phyloP scores from a whole-genome alignment of 2,888 invertebrate species.

The Mythimna vitellina region DNA sequence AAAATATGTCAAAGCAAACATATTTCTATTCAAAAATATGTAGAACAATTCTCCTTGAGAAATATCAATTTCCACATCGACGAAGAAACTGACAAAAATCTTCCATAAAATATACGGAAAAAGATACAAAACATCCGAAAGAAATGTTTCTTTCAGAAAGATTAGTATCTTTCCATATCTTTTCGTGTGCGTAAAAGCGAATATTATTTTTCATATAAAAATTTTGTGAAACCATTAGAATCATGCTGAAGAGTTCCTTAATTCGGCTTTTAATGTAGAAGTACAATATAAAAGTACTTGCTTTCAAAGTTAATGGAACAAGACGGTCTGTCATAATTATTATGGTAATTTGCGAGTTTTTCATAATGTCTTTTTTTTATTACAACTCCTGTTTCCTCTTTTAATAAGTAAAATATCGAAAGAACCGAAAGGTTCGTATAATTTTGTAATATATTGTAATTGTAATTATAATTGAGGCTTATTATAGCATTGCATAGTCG shows the following conservation, averaged over 20 bases:
- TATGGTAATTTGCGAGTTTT: conserved; percentile 45
- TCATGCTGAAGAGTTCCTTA: conserved; percentile 25
- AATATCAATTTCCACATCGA: conserved; percentile 46
- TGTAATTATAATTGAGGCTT: too few relatives aligned
- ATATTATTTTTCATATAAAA: conserved; percentile 32
- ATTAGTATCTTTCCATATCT: conserved; percentile 41
- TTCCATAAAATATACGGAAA: background rate
- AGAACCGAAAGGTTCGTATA: background rate
- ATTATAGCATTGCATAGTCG: too few relatives aligned
- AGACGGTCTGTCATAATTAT: conserved; percentile 43
- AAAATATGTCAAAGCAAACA: conserved; percentile 9
- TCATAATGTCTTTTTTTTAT: background rate
- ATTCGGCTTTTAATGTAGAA: conserved; percentile 53
- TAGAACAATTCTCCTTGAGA: conserved; percentile 8
- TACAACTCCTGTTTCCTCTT: background rate
- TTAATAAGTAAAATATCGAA: conserved; percentile 1
- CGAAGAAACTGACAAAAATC: conserved; percentile 12
- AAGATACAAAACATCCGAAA: conserved; percentile 30
- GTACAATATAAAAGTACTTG: conserved; percentile 38
- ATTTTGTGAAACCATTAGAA: conserved; percentile 40
- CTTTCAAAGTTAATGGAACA: conserved; percentile 48
- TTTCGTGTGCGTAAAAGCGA: conserved; percentile 19
- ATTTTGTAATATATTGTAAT: background rate
- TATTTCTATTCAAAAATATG: conserved; percentile 23
- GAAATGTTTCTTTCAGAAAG: conserved; percentile 37